A percentile compares a stretch with the other conserved stretches of the same genome.
Evolutionary conservation across 2,113 vertebrate species (phyloP).

Genomic region (Silurus meridionalis): DNA sequence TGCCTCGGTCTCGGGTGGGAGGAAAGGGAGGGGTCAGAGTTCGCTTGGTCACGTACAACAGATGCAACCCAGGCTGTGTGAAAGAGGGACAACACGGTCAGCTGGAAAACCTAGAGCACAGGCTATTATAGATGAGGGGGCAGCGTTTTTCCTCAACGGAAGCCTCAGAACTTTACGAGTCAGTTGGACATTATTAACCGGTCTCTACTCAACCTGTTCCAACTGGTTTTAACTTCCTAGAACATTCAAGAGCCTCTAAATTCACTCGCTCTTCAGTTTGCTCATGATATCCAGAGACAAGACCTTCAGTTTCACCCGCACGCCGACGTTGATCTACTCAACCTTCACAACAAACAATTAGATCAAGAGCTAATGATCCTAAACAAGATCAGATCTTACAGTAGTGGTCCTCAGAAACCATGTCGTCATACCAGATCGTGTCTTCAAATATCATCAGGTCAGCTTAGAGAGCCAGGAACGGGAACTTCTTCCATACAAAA

Average conservation of each 20-base stretch:
- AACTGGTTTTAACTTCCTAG: not conserved
- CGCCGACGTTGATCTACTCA: not conserved
- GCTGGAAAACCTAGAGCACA: not conserved
- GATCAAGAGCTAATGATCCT: not conserved
- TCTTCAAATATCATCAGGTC: not conserved
- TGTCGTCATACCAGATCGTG: not conserved
- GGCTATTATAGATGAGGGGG: no score
- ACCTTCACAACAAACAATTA: not conserved
- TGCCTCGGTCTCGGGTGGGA: not conserved
- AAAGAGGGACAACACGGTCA: slow-evolving; percentile 64
- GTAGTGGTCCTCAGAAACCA: slow-evolving; percentile 12
- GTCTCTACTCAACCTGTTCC: not conserved
- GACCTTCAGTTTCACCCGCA: not conserved
- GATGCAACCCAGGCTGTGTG: slow-evolving; percentile 76
- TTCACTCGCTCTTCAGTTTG: not conserved
- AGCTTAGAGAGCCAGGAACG: not conserved
- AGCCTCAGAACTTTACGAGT: no score
- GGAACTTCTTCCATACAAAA: not conserved
- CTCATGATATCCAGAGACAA: not conserved
- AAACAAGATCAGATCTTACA: slow-evolving; percentile 38
- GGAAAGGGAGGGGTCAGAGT: not conserved
- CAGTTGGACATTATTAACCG: not conserved
- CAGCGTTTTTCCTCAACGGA: no score
- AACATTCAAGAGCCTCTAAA: not conserved
- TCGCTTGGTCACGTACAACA: slow-evolving; percentile 75